Base-by-base conservation (phyloP, 1,140 invertebrate genomes). In the Micrasema longulum region DNA sequence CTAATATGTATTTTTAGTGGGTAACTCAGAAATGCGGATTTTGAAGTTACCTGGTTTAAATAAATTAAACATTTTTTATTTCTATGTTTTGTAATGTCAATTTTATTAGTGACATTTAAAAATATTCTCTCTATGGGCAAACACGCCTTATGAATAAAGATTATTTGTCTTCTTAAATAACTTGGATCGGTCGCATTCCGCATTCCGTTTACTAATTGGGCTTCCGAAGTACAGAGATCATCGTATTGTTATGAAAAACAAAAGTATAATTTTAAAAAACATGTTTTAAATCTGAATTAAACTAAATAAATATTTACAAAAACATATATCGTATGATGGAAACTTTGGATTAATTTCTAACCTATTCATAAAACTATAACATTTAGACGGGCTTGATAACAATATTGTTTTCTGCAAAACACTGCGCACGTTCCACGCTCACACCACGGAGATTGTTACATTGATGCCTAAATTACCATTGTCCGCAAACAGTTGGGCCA, bases 381-480 rank as follows among this genome's bases (percentile, higher is more conserved):
- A 48, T 10, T 50, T 62, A 48, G 41, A 57, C 60, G 52, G 60
- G 66, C 47, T 22, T 41, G 20, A 26, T 53, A 67, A 65, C 16
- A 48, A 53, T 45, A n/a, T n/a, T 63, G 57, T 63, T 45, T 12
- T 50, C 12, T 45, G 26, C 12, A 23, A n/a, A 53, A 18, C 50
- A 53, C n/a, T 10, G 5, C 57, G 45, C 10, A 14, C n/a, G 41
- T 43, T 43, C n/a, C 23, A 57, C 53, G 10, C n/a, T 83, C 81
- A 93, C 83, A 92, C 92, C 88, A 94, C 91, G 70, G 94, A 96
- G 83, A 99, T 99, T 78, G 98, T 99, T 72, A 99, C 98, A 87
- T 99, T 99, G 76, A 99, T 99, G 75, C 97, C 98, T 67, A 99
- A 88, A 86, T 99, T 99, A 5, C 97, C 98, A 86, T 99, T 99